Conservation (phyloP, 2,797 vertebrate genomes). For the Onychomys torridus region DNA sequence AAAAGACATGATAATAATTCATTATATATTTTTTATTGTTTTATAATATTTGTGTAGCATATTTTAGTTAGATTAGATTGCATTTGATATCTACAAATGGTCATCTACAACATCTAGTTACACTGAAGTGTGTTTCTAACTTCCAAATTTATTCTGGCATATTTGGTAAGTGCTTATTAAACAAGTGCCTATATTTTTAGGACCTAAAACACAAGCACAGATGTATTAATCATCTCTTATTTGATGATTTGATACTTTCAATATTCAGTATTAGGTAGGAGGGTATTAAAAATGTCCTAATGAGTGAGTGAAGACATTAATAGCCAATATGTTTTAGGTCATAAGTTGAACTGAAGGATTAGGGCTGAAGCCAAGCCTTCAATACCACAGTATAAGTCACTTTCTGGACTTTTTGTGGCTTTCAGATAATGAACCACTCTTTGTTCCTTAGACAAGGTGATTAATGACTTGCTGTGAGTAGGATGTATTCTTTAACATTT, state of each 20-base stretch:
- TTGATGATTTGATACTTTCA: neutral
- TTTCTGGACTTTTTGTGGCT: neutral
- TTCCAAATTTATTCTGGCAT: constrained; percentile 25
- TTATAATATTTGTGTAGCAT: constrained; percentile 30
- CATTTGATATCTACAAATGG: neutral
- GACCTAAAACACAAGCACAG: neutral
- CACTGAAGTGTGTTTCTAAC: neutral
- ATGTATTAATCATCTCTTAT: neutral
- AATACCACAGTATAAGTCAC: neutral
- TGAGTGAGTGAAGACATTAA: constrained; percentile 23
- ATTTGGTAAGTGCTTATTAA: constrained; percentile 46
- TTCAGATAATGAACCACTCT: constrained; percentile 6
- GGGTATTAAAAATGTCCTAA: neutral
- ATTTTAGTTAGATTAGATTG: constrained; percentile 4
- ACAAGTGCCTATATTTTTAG: neutral
- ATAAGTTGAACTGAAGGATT: neutral
- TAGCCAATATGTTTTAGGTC: neutral
- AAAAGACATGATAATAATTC: neutral
- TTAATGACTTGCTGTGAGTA: neutral
- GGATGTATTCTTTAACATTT: neutral
- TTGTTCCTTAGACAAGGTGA: constrained; percentile 28
- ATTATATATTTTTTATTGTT: constrained; percentile 36
- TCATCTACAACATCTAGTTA: constrained; percentile 4
- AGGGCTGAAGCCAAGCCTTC: neutral
- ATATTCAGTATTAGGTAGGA: neutral